phyloP scores from a whole-genome alignment of 2,888 invertebrate genomes.

The Peribatodes rhomboidaria region DNA sequence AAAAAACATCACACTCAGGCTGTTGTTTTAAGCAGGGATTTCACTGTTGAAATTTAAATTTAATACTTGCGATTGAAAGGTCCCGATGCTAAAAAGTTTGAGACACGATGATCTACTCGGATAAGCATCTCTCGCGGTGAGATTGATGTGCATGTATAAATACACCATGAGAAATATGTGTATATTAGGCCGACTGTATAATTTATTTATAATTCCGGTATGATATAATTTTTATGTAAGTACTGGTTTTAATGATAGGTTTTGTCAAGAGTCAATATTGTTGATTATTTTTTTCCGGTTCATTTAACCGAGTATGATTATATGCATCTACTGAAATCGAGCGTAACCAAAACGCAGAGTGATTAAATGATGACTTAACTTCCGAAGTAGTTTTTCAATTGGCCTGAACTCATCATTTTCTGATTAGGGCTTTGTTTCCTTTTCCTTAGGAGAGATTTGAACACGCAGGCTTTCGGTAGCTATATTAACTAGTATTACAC shows the following conservation, averaged over 20 bases:
- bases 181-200: constrained; percentile 11
- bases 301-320: neutral
- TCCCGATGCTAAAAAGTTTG: neutral
- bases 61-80: no score
- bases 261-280: neutral
- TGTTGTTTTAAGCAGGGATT: no score
- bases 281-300: neutral
- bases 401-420: constrained; percentile 2
- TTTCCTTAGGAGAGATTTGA: constrained; percentile 8
- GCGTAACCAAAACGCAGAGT: constrained; percentile 11
- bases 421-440: constrained; percentile 23
- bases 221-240: constrained; percentile 7
- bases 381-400: constrained; percentile 21
- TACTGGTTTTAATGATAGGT: neutral
- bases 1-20: no score
- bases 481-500: neutral
- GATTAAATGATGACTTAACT: constrained; percentile 17
- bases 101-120: constrained; percentile 5
- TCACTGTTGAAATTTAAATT: no score
- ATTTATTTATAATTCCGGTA: constrained; percentile 12
- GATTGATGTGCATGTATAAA: constrained; percentile 41
- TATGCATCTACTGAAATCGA: constrained; percentile 17
- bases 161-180: constrained; percentile 16
- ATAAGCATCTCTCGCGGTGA: constrained; percentile 38
- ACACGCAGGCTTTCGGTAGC: constrained; percentile 17